A percentile compares a stretch with the other conserved stretches of the same genome.
Conservation (phyloP, 2,888 invertebrate genomes). For the Syrista parreyssii region DNA sequence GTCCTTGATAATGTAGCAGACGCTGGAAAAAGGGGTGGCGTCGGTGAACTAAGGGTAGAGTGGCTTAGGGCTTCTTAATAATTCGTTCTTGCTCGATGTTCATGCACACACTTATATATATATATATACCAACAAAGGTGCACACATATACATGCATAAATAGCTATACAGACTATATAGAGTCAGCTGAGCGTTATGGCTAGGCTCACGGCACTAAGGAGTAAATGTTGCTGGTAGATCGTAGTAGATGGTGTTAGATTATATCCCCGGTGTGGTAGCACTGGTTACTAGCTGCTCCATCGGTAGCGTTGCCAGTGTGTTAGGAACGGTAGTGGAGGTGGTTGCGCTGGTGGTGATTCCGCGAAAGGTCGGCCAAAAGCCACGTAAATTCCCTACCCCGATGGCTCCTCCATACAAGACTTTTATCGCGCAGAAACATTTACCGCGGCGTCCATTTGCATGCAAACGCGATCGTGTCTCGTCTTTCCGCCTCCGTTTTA, state of each 20-base stretch:
- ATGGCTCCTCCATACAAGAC: slow-evolving; percentile 50
- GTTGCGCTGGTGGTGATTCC: neutral
- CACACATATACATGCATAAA: neutral
- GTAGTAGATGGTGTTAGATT: too few species aligned
- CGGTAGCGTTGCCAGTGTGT: neutral
- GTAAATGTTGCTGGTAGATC: neutral
- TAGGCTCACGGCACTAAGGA: neutral
- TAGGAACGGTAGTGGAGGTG: neutral
- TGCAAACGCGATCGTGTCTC: slow-evolving; percentile 55
- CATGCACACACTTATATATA: neutral
- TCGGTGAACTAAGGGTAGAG: slow-evolving; percentile 31
- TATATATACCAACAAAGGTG: neutral
- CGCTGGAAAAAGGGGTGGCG: slow-evolving; percentile 16
- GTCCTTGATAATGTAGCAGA: slow-evolving; percentile 52
- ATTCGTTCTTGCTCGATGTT: slow-evolving; percentile 34
- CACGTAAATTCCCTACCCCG: slow-evolving; percentile 52
- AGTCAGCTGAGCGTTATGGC: neutral
- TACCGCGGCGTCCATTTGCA: slow-evolving; percentile 56
- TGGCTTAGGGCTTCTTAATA: slow-evolving; percentile 57
- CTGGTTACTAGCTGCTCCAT: neutral
- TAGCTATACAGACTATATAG: neutral
- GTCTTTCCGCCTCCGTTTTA: slow-evolving; percentile 27
- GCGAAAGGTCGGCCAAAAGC: slow-evolving; percentile 24
- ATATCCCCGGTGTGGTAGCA: neutral
- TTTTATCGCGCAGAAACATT: slow-evolving; percentile 62